Conservation (phyloP, 2,113 vertebrate genomes). For the Pseudonaja textilis region DNA sequence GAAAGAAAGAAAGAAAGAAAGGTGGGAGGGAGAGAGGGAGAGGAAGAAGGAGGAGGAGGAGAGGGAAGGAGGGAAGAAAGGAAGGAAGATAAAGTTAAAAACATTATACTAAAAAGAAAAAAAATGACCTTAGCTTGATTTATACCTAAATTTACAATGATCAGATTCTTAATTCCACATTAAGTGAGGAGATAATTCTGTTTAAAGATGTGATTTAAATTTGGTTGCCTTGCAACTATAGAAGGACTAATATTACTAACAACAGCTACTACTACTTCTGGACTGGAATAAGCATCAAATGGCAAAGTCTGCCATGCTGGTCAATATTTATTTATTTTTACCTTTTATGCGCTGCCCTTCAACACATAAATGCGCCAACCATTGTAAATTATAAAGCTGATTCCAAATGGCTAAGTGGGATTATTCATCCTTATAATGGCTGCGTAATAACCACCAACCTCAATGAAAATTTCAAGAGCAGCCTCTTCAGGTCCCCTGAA, state of each 20-base stretch:
- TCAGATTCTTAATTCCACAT: background rate
- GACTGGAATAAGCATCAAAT: background rate
- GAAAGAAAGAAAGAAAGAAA: too few species aligned
- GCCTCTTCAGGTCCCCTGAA: background rate
- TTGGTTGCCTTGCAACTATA: background rate
- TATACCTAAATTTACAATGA: background rate
- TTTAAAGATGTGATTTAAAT: background rate
- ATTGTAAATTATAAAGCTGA: background rate
- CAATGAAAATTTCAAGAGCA: slow-evolving; percentile 12
- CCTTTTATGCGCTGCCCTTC: background rate
- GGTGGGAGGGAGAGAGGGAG: accelerated
- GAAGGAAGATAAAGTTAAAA: background rate
- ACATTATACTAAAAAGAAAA: background rate
- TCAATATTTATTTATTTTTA: background rate
- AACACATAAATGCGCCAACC: background rate
- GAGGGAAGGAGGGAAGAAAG: background rate
- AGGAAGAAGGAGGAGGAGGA: background rate
- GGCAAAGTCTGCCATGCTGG: background rate
- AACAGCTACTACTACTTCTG: background rate
- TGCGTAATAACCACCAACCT: background rate
- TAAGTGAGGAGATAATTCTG: background rate
- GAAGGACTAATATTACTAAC: background rate
- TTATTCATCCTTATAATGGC: background rate
- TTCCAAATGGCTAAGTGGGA: background rate
- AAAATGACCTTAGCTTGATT: background rate